Conservation (phyloP, 2,797 vertebrate species). For the Eremophila alpestris region DNA sequence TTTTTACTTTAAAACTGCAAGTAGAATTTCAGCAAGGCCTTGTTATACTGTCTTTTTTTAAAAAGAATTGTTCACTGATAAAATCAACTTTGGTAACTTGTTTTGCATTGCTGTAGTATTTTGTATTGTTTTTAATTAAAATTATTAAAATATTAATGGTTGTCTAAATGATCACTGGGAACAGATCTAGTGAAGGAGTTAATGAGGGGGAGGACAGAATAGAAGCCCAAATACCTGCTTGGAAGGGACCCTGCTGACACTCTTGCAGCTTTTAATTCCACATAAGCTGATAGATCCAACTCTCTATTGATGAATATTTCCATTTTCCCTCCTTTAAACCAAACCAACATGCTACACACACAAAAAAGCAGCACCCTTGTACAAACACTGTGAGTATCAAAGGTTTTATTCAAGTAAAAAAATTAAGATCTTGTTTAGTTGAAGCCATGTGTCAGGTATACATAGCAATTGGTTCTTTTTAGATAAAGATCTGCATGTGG, state of each 20-base stretch:
- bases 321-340: neutral
- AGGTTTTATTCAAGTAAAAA: conserved; percentile 36
- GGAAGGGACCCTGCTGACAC: neutral
- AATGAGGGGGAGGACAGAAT: neutral
- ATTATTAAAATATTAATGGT: neutral
- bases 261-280: neutral
- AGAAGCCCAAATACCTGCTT: neutral
- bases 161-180: neutral
- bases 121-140: conserved; percentile 25
- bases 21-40: neutral
- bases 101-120: neutral
- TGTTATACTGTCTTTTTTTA: neutral
- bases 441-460: neutral
- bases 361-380: neutral
- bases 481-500: neutral
- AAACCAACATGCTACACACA: neutral
- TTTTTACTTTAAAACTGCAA: neutral
- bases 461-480: neutral
- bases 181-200: neutral
- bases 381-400: neutral
- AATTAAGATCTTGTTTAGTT: neutral
- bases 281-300: fast-evolving
- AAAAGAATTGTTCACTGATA: neutral
- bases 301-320: neutral
- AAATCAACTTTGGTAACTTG: conserved; percentile 1